Evolutionary conservation across 2,113 vertebrate species (phyloP).

Genomic region (Jacana jacana): DNA sequence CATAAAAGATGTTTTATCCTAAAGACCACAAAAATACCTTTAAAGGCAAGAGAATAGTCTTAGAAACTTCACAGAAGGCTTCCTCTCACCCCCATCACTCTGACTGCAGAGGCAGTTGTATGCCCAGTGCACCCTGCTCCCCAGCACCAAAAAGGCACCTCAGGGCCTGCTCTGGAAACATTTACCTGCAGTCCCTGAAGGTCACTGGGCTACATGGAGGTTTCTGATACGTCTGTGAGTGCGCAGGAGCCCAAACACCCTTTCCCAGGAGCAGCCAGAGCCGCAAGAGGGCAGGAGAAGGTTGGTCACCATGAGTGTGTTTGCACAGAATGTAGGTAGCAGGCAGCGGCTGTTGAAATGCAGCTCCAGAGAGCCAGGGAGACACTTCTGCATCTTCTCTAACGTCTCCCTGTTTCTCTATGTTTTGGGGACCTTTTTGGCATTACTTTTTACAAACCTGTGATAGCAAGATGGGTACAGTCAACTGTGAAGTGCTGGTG

Average conservation of each 20-base stretch:
- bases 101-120: accelerated
- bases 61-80: neutral
- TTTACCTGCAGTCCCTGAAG: neutral
- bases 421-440: neutral
- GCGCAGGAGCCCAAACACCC: accelerated
- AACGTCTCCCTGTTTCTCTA: neutral
- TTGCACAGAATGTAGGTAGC: accelerated
- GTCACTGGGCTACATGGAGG: neutral
- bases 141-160: neutral
- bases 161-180: neutral
- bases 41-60: neutral
- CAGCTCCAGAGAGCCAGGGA: neutral
- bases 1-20: neutral
- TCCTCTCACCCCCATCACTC: accelerated
- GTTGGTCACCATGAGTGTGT: neutral
- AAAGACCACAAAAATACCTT: neutral
- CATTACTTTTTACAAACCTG: neutral
- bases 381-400: neutral
- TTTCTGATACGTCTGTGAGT: neutral
- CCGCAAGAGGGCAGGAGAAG: slow-evolving; percentile 40
- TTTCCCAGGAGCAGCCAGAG: neutral
- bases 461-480: neutral
- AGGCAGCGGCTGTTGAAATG: accelerated
- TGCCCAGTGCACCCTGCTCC: neutral
- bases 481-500: neutral